These are phyloP conservation scores for Mormoops blainvillei DNA, from an alignment of 2,113 vertebrate genomes.

Conservation along the genomic window DNA sequence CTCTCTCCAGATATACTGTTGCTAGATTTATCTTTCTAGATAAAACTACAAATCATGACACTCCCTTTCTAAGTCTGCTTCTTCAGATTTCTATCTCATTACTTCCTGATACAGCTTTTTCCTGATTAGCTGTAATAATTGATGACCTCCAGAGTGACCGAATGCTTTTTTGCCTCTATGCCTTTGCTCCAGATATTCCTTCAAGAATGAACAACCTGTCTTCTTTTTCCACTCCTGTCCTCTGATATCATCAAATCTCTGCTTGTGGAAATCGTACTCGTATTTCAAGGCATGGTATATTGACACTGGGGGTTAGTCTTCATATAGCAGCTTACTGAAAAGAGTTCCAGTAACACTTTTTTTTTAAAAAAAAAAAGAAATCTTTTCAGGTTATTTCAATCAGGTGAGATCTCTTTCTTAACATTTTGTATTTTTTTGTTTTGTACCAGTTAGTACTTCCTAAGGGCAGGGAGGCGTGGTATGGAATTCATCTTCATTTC, in stretches of 20 bases:
- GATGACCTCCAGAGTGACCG: neutral
- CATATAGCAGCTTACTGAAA: neutral
- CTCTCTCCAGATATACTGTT: neutral
- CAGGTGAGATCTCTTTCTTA: neutral
- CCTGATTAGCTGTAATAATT: neutral
- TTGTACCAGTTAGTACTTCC: neutral
- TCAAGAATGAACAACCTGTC: neutral
- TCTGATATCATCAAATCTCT: neutral
- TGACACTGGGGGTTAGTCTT: neutral
- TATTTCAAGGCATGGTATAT: neutral
- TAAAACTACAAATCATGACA: neutral
- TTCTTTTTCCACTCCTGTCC: neutral
- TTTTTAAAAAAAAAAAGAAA: neutral
- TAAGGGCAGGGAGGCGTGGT: neutral
- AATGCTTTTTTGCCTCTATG: neutral
- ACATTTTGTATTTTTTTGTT: neutral
- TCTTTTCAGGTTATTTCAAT: neutral
- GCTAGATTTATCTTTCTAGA: conserved; percentile 18
- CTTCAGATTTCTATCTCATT: neutral
- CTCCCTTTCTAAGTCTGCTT: neutral
- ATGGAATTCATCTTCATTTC: neutral
- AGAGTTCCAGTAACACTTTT: neutral
- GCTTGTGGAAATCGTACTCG: neutral
- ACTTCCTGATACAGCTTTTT: neutral
- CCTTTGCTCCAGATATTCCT: neutral